Conservation (phyloP, 2,797 vertebrate genomes). For the Oceanodroma leucorhoa region DNA sequence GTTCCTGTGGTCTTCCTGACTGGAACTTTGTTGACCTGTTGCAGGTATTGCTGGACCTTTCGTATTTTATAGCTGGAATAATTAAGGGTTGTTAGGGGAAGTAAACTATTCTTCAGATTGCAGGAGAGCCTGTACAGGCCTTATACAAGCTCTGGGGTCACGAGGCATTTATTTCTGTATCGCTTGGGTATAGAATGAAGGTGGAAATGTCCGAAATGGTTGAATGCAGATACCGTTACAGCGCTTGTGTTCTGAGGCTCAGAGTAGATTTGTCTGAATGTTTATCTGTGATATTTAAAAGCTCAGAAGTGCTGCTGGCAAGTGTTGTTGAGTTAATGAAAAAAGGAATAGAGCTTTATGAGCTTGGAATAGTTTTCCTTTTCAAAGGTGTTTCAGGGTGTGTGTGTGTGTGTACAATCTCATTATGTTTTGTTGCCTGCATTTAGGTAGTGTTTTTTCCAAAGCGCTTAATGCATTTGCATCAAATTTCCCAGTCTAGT, state of each 20-base stretch:
- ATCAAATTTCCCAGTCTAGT: not conserved
- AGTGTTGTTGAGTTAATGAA: not conserved
- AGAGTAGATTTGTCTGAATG: not conserved
- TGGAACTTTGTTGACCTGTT: not conserved
- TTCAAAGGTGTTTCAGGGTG: not conserved
- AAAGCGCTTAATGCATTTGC: not conserved
- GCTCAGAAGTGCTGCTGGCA: conserved; percentile 19
- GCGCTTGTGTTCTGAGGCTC: not conserved
- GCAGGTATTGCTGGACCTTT: not conserved
- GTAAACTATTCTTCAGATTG: not conserved
- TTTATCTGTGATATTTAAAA: not conserved
- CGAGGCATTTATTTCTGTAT: not conserved
- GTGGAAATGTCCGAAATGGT: not conserved
- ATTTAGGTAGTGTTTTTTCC: not conserved
- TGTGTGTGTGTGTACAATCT: not conserved
- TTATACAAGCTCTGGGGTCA: not conserved
- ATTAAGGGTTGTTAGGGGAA: not conserved
- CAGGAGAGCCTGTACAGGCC: not conserved
- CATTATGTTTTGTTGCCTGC: not conserved
- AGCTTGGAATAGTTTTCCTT: not conserved
- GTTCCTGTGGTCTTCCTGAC: not conserved
- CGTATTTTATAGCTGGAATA: not conserved
- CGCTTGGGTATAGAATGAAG: not conserved
- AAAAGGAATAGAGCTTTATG: not conserved
- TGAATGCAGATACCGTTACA: not conserved